These are phyloP conservation scores for Sinodicranocentrus sp. DNA, from an alignment of 2,888 invertebrate genomes.

Conservation along the genomic window DNA sequence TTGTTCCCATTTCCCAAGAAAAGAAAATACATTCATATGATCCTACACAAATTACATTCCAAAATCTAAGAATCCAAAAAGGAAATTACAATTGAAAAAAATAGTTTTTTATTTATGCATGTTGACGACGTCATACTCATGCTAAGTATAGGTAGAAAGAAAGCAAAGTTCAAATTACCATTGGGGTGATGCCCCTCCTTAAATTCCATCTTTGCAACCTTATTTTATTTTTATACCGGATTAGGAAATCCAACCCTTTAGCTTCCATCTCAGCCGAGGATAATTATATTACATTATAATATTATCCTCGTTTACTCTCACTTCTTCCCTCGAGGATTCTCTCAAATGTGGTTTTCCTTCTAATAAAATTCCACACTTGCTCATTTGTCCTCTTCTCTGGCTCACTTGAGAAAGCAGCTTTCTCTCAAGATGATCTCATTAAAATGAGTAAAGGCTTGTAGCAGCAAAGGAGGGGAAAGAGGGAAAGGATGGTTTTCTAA, in stretches of 20 bases:
- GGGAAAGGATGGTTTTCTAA: no score
- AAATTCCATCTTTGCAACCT: background rate
- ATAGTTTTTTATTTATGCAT: no score
- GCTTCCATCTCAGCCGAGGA: conserved; percentile 49
- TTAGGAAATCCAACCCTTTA: background rate
- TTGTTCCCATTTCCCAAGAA: no score
- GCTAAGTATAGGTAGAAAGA: no score
- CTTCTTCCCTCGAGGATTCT: background rate
- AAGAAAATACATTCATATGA: no score
- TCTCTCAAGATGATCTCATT: background rate
- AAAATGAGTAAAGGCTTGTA: background rate
- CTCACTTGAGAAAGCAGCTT: background rate
- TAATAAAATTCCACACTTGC: background rate
- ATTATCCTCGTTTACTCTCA: conserved; percentile 38
- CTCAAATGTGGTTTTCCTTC: background rate
- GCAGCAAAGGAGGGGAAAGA: background rate
- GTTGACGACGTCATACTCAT: no score
- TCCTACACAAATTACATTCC: no score
- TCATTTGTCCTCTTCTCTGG: background rate
- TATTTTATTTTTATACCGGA: background rate
- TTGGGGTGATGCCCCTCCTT: no score
- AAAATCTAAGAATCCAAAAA: background rate
- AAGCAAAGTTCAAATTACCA: no score
- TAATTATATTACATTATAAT: conserved; percentile 66
- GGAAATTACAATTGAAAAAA: background rate